A percentile compares a stretch with the other conserved stretches of the same genome.
phyloP scores from a whole-genome alignment of 2,888 invertebrate species.

The Gnatocerus cornutus region DNA sequence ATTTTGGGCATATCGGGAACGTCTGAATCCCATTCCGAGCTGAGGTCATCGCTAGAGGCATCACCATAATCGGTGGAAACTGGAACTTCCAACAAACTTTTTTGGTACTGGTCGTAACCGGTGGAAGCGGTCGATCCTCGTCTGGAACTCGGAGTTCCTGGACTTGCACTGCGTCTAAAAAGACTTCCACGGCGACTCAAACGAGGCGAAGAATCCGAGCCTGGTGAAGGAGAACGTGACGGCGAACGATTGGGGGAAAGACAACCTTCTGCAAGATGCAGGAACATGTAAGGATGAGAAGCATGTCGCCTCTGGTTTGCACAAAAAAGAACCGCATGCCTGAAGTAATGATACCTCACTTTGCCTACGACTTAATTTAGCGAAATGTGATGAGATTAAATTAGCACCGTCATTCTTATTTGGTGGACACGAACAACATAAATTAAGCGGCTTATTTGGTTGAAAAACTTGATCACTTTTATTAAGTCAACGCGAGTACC shows the following conservation, averaged over 20 bases:
- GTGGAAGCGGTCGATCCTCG: conserved; percentile 62
- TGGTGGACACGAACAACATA: no score
- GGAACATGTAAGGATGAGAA: not conserved
- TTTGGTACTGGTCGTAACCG: conserved; percentile 87
- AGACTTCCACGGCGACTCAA: conserved; percentile 61
- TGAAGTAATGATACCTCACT: no score
- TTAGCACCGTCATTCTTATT: no score
- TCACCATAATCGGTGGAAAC: conserved; percentile 87
- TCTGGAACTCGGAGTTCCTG: conserved; percentile 62
- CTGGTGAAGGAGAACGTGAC: conserved; percentile 62
- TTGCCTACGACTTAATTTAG: no score
- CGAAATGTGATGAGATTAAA: no score
- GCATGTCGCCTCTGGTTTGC: not conserved
- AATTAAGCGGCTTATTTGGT: no score
- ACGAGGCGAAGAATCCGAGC: conserved; percentile 57
- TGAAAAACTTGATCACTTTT: no score
- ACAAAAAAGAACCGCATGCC: not conserved
- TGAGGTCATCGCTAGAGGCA: conserved; percentile 92
- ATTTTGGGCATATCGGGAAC: conserved; percentile 73
- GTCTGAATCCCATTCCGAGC: conserved; percentile 94
- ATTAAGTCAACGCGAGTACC: no score
- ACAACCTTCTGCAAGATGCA: conserved; percentile 45
- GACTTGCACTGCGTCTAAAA: conserved; percentile 61
- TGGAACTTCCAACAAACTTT: conserved; percentile 84
- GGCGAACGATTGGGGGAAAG: conserved; percentile 58